Conservation (phyloP, 2,797 vertebrate genomes). For the Sus cebifrons region DNA sequence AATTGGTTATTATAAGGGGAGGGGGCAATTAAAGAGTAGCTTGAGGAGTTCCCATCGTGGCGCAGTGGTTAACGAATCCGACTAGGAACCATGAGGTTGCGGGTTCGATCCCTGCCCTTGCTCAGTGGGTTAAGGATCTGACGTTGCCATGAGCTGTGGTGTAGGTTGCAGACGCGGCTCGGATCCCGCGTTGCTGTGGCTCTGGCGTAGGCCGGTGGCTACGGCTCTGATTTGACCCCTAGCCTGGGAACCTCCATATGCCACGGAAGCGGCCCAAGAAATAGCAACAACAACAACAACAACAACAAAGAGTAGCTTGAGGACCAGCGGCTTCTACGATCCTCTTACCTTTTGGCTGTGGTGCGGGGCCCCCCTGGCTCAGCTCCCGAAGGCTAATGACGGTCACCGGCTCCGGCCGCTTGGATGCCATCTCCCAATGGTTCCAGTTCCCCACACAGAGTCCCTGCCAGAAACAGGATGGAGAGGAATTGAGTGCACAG, state of each 20-base stretch:
- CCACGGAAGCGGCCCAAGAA: no score
- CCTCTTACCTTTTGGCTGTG: slow-evolving; percentile 84
- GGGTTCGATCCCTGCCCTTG: no score
- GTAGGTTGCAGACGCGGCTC: no score
- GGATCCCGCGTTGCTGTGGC: no score
- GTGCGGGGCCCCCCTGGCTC: slow-evolving; percentile 69
- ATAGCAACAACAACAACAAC: no score
- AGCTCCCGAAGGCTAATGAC: slow-evolving; percentile 86
- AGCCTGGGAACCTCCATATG: no score
- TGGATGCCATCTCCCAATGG: slow-evolving; percentile 53
- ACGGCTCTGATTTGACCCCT: no score
- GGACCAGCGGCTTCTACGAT: rapidly evolving
- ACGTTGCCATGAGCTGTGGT: no score
- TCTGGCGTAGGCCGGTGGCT: no score
- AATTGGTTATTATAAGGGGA: neutral
- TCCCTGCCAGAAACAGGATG: neutral
- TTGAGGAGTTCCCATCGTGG: neutral
- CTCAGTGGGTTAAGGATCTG: no score
- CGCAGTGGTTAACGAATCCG: no score
- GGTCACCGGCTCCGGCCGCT: slow-evolving; percentile 77
- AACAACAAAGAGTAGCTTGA: neutral
- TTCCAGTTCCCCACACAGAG: neutral
- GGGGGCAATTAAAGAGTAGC: neutral
- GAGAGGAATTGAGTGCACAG: rapidly evolving
- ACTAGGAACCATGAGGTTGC: no score